Evolutionary conservation across 1,140 invertebrate genomes (phyloP), one percentile per base, ranked within the genome.

Genomic region (Tenebrio molitor): DNA sequence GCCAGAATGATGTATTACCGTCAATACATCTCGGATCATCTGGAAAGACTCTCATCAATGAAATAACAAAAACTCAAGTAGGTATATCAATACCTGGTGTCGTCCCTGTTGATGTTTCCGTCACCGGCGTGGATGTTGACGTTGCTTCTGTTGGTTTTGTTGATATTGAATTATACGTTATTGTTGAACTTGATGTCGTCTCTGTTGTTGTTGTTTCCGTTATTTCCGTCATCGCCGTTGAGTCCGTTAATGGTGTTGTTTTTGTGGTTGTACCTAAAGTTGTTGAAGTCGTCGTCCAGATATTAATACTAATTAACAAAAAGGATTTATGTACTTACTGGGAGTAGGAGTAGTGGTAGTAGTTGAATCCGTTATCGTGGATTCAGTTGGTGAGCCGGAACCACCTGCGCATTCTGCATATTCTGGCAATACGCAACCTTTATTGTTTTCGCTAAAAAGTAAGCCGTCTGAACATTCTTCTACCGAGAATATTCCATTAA

Each of bases 341-440:
- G 3, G 8, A 3, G 8, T 3, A 8, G n/a, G n/a, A n/a, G n/a
- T n/a, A n/a, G n/a, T n/a, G n/a, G n/a, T n/a, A n/a, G n/a, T n/a
- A n/a, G n/a, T n/a, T n/a, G n/a, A n/a, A n/a, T n/a, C n/a, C n/a
- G 25, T 29, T 16, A 2, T 46, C 14, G 42, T 5, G 17, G 42
- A 16, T 5, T 19, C 42, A 2, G 21, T 6, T 3, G 50, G 50
- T 1, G 23, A 14, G 12, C 21, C 50, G 15, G 21, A 29, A 29
- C 50, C 50, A 1, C 50, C 50, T 12, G 12, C 29, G 29, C 50
- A 58, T 58, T 58, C 50, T 6, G 50, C n/a, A 25, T 58, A 58
- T 29, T 58, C 15, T 0, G 23, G 15, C 12, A 12, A 15, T 6
- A 58, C 50, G 19, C 50, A 58, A 4, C 23, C 10, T 12, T 58